A percentile compares a stretch with the other conserved stretches of the same genome.
These are phyloP conservation scores for Menidia menidia DNA, from an alignment of 2,797 vertebrate species.

Conservation along the genomic window DNA sequence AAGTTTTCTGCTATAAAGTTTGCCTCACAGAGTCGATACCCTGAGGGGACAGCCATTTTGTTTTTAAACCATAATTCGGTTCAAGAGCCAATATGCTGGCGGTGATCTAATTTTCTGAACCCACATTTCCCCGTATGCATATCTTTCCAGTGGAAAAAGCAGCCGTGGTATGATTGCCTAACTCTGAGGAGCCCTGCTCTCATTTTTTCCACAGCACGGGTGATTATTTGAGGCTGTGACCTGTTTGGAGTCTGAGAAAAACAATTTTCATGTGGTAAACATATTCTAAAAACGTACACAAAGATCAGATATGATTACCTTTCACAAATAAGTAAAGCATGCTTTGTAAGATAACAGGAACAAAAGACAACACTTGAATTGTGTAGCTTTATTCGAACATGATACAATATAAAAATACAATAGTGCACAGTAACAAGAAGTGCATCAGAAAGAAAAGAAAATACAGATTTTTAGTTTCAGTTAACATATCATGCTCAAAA, in stretches of 20 bases:
- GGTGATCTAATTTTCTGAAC: constrained; percentile 41
- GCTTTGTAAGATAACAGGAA: background rate
- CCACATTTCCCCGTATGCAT: constrained; percentile 30
- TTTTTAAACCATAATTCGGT: constrained; percentile 28
- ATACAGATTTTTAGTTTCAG: no score
- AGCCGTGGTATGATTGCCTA: constrained; percentile 33
- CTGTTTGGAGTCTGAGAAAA: constrained; percentile 30
- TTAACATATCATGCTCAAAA: no score
- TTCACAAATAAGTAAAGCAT: background rate
- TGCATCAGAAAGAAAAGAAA: no score
- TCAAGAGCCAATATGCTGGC: constrained; percentile 28
- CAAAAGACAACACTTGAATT: no score
- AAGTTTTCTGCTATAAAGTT: background rate
- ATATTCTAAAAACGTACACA: constrained; percentile 1
- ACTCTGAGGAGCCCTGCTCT: constrained; percentile 32
- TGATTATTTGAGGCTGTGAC: constrained; percentile 43
- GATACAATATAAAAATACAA: no score
- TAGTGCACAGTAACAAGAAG: no score
- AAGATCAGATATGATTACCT: background rate
- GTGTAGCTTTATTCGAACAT: no score
- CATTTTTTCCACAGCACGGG: constrained; percentile 51
- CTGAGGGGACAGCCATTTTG: constrained; percentile 1
- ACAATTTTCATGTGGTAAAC: constrained; percentile 6
- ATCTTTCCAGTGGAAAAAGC: constrained; percentile 63
- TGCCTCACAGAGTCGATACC: constrained; percentile 8